Evolutionary conservation across 2,113 vertebrate genomes (phyloP).

Genomic region (Mungos mungo): DNA sequence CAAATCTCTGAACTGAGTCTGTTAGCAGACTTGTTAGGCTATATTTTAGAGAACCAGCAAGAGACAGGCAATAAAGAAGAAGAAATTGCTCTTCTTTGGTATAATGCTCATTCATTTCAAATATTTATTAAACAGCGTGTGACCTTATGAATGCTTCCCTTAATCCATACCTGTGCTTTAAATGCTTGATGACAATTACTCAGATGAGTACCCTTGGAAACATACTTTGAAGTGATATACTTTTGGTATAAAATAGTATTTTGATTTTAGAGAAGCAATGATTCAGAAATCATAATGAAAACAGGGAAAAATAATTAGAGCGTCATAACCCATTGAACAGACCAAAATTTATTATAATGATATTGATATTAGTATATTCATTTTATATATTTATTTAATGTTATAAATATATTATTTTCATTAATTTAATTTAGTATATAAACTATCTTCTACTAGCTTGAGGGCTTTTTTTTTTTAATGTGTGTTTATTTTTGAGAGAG

Average conservation of each 20-base stretch:
- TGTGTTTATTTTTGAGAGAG: too few relatives aligned
- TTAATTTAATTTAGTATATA: background rate
- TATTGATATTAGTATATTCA: background rate
- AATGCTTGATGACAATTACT: background rate
- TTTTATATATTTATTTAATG: background rate
- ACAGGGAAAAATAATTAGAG: background rate
- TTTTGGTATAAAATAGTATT: background rate
- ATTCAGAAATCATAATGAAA: background rate
- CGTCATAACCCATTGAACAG: background rate
- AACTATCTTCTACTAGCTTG: background rate
- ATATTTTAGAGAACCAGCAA: slow-evolving; percentile 49
- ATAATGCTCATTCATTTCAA: background rate
- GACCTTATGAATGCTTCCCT: background rate
- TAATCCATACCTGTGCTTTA: background rate
- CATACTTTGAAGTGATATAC: background rate
- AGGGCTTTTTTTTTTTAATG: background rate
- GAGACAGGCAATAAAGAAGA: slow-evolving; percentile 12
- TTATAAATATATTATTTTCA: background rate
- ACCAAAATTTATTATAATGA: background rate
- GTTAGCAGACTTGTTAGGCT: slow-evolving; percentile 41
- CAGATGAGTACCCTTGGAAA: background rate
- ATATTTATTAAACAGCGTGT: background rate
- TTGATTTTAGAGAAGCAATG: slow-evolving; percentile 36
- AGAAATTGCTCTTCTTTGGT: background rate
- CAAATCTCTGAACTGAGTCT: slow-evolving; percentile 18